phyloP scores from a whole-genome alignment of 2,888 invertebrate genomes.

The Eilema depressum region DNA sequence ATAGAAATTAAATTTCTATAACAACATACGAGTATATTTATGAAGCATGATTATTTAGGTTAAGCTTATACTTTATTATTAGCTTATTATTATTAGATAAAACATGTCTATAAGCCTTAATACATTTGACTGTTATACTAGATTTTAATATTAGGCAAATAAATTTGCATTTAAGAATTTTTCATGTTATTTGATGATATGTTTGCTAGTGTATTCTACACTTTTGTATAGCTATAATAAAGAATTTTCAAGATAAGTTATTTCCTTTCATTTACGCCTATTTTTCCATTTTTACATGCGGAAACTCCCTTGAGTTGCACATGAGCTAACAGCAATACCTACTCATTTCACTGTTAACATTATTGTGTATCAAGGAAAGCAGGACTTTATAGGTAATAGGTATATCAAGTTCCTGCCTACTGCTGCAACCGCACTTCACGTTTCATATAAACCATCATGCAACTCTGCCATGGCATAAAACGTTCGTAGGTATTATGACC shows the following conservation, averaged over 20 bases:
- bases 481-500: no score
- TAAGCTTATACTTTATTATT: neutral
- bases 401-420: no score
- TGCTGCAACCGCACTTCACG: no score
- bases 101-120: neutral
- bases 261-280: neutral
- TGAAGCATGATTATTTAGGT: neutral
- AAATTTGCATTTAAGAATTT: neutral
- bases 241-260: neutral
- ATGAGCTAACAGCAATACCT: no score
- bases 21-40: neutral
- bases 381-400: no score
- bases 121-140: neutral
- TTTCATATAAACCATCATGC: no score
- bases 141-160: neutral
- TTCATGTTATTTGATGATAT: neutral
- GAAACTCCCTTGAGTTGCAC: no score
- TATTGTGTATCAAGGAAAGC: no score
- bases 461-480: no score
- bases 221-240: neutral
- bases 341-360: no score
- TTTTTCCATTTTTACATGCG: no score
- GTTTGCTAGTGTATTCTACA: neutral
- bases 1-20: no score
- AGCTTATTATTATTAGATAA: neutral